Conservation (phyloP, 2,113 vertebrate species). For the Trinectes maculatus region DNA sequence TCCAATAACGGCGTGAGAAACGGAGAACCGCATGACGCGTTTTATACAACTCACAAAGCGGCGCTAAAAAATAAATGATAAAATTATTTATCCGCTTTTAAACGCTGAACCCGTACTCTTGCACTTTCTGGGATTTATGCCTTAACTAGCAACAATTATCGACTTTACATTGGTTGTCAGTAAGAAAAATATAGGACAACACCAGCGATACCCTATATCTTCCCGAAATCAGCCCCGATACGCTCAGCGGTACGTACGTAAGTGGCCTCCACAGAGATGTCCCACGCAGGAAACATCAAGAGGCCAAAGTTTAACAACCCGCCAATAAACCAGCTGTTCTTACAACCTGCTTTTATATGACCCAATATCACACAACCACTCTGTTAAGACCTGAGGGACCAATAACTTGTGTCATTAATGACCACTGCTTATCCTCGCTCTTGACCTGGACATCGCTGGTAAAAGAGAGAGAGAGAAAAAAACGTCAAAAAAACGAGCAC, state of each 20-base stretch:
- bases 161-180: neutral
- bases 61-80: no score
- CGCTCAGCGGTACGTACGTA: neutral
- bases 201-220: neutral
- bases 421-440: conserved; percentile 53
- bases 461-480: conserved; percentile 28
- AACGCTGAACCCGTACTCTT: neutral
- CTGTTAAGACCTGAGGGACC: conserved; percentile 54
- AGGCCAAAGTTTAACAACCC: conserved; percentile 71
- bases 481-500: neutral
- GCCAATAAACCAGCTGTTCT: conserved; percentile 63
- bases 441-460: conserved; percentile 62
- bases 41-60: no score
- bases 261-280: conserved; percentile 39
- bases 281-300: conserved; percentile 47
- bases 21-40: no score
- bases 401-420: conserved; percentile 69
- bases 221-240: neutral
- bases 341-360: conserved; percentile 66
- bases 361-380: conserved; percentile 56
- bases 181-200: neutral
- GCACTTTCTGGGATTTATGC: neutral
- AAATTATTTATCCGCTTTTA: neutral
- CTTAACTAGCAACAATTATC: neutral
- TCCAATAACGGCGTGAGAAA: no score